Percentiles rank a stretch among this genome's conserved stretches.
Conservation (phyloP, 2,113 vertebrate genomes). For the Trematocara variabile region DNA sequence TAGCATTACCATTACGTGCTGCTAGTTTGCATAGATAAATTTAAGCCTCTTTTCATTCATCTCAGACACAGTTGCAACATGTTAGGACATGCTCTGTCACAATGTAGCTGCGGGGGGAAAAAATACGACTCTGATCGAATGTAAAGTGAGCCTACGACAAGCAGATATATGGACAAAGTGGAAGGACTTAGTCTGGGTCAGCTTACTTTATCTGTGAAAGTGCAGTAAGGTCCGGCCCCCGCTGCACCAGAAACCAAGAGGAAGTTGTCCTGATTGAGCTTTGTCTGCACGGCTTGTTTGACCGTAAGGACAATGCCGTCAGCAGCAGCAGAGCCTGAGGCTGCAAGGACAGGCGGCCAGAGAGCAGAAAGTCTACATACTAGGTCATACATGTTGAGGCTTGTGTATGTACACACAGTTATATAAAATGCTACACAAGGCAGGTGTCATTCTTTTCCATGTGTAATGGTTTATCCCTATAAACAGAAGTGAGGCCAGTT, state of each 20-base stretch:
- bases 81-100: not conserved
- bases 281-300: conserved; percentile 53
- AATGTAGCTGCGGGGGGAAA: not conserved
- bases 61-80: not conserved
- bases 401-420: not conserved
- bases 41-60: not conserved
- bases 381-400: not conserved
- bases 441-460: not conserved
- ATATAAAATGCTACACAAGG: not conserved
- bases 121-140: not conserved
- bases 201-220: conserved; percentile 25
- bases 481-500: not conserved
- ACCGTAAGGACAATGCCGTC: conserved; percentile 41
- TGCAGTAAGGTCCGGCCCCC: not conserved
- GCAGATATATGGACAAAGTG: not conserved
- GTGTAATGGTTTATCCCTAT: not conserved
- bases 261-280: conserved; percentile 64
- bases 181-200: conserved; percentile 10
- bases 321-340: conserved; percentile 1
- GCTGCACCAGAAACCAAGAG: conserved; percentile 34
- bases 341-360: conserved; percentile 31
- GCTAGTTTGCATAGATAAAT: not conserved
- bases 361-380: conserved; percentile 12
- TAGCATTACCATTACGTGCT: not conserved
- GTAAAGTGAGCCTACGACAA: not conserved